Evolutionary conservation across 92 coral and sea anemone genomes (phyloP), one percentile per base, ranked within the genome.

Genomic region (Nematostella vectensis): DNA sequence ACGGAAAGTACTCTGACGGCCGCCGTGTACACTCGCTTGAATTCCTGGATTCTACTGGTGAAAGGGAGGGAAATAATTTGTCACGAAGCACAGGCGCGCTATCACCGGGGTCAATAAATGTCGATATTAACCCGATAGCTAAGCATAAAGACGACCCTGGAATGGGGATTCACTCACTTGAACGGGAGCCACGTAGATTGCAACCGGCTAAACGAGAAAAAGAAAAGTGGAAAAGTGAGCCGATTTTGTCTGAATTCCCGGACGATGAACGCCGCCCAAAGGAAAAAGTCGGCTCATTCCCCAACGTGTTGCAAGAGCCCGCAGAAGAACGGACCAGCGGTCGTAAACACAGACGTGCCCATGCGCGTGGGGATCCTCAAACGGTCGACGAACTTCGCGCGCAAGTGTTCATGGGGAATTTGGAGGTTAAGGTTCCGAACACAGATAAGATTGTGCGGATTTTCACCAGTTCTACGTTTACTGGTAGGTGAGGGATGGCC

Each of bases 381-480:
- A 58, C 75, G 39, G 29, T 58, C 27, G 76, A 70, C 49, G 80
- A 76, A 22, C 58, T 85, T 4, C 67, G 70, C 27, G 65, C 50
- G 31, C 77, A 77, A 30, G 84, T 72, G 18, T 65, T 80, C 20
- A 47, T 73, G 62, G 95, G 95, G 53, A 51, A 71, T 38, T 48
- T 83, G 39, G 64, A 75, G 43, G 54, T 76, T 12, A 49, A 57
- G 37, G 71, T 75, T 25, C 95, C 88, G 42, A 67, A 59, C 4
- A 28, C 55, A 29, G 69, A 75, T 18, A 82, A 73, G 60, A 71
- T 76, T 11, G 77, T 85, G n/a, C 65, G 76, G 30, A 51, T 85
- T 29, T 85, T 75, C 48, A 54, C 69, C 28, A 85, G 84, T 45
- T 81, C 95, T 10, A 80, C 95, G 11, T 85, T 75, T 44, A 85